Base-by-base conservation (phyloP, 64 coral and sea anemone genomes). In the Pachyseris speciosa region DNA sequence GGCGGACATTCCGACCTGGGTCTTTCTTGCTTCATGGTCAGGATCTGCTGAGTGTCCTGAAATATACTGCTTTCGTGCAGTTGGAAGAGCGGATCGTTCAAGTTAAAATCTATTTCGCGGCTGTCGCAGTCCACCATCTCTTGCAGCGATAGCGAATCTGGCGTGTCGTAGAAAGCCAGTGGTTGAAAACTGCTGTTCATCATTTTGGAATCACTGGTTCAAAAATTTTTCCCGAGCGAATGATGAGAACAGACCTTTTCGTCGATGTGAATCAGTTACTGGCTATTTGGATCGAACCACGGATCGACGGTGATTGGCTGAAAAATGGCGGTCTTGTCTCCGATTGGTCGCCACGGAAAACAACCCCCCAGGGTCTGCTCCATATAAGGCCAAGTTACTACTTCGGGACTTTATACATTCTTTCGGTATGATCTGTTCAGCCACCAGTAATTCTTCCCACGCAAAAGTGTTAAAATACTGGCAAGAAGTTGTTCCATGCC, bases 321-420 rank as follows among this genome's bases (percentile, higher is more conserved):
- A 78, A 49, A 52, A 75, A 83, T 67, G 59, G 83, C 80, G 67
- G 80, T 73, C 72, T 90, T 52, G 33, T 16, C 32, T 43, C 70
- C 87, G 86, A 99, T 99, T 99, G 96, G 96, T 87, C 85, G 90
- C 92, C 63, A 80, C 73, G 86, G 60, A 99, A 87, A 99, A 99
- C 97, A 99, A 91, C 93, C 52, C 74, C 78, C 94, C 45, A 74
- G 67, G 89, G 85, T 67, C 74, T 78, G 38, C 32, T 84, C 97
- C 97, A 95, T 87, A 95, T 93, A 99, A 90, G 97, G 97, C 83
- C 90, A 95, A 75, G 93, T 99, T 99, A 99, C 97, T 99, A 99
- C 97, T 99, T 99, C 83, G 83, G 97, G 87, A 50, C 85, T 99
- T 95, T 61, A 99, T 91, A 93, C 93, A 96, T 91, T 93, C 94